Percentiles rank a stretch among this genome's conserved stretches.
Conservation (phyloP, 2,797 vertebrate genomes). For the Neosilurus hyrtlii region DNA sequence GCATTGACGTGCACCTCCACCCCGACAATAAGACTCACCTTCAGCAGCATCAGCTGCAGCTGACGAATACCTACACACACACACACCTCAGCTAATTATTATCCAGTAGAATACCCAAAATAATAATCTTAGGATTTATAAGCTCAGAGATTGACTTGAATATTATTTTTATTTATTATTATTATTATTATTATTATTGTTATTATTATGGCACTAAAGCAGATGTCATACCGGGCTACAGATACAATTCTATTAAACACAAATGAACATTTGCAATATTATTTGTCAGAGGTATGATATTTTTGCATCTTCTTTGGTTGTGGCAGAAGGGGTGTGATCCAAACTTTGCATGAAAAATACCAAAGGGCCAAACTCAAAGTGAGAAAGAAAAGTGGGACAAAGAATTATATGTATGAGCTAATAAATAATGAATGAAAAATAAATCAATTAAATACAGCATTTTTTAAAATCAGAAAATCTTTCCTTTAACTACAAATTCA, state of each 20-base stretch:
- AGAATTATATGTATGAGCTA: neutral
- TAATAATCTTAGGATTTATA: too few species aligned
- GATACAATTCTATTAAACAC: too few species aligned
- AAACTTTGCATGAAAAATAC: neutral
- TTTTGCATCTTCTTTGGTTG: neutral
- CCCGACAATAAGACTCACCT: constrained; percentile 88
- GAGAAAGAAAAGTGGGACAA: neutral
- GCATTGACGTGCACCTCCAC: constrained; percentile 93
- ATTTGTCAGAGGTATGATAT: neutral
- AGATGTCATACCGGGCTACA: too few species aligned
- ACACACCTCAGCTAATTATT: too few species aligned
- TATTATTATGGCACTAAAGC: too few species aligned
- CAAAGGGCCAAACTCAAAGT: neutral
- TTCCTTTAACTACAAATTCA: neutral
- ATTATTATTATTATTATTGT: too few species aligned
- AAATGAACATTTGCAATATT: constrained; percentile 20
- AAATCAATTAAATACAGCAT: too few species aligned
- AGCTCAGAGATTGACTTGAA: too few species aligned
- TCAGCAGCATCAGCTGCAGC: constrained; percentile 94
- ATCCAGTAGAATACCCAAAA: too few species aligned
- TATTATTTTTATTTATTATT: too few species aligned
- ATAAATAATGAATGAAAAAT: neutral
- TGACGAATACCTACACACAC: constrained; percentile 87
- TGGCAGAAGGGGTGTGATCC: neutral
- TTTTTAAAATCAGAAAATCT: neutral